Evolutionary conservation across 2,113 vertebrate genomes (phyloP), one percentile per base, ranked within the genome.

Genomic region (Heliornis fulica): DNA sequence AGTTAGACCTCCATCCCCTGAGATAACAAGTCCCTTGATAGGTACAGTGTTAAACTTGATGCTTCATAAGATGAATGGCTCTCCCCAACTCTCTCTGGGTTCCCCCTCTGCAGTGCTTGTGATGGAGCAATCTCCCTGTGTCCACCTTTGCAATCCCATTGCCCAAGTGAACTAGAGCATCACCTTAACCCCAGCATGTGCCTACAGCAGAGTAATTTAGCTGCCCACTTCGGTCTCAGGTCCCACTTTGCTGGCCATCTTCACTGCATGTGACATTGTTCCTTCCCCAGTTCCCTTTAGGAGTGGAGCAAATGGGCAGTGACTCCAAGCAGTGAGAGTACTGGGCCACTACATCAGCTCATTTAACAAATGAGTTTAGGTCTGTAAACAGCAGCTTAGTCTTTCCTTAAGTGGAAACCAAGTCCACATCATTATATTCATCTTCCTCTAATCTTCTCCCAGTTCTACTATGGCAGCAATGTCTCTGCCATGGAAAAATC

Each of bases 1-100:
- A 29, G 22, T 50, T 76, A 40, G 69, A 70, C 32, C 20, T 81
- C 40, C 36, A 43, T 17, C 79, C 41, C 43, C 46, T 11, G 31
- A 83, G 22, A 38, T 29, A 63, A 92, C 0, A 23, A 83, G 65
- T 43, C 60, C 14, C 14, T 83, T 54, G 22, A 21, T 4, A 32
- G 1, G 1, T 19, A 10, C 0, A 0, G 20, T 8, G 22, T 61
- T 66, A 56, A 61, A 40, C 22, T 56, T 40, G 34, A 7, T 60
- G 61, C 20, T 57, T 7, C 21, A 32, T 14, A 29, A 13, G 10
- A n/a, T 46, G 61, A 13, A 21, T 14, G n/a, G 9, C 12, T 25
- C 36, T 51, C 3, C 41, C 16, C 5, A 5, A 6, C 29, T 26
- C 8, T 11, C 66, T 41, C 5, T 1, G 0, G 25, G 25, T 15